phyloP scores from a whole-genome alignment of 1,140 invertebrate genomes.

The Musca vetustissima region DNA sequence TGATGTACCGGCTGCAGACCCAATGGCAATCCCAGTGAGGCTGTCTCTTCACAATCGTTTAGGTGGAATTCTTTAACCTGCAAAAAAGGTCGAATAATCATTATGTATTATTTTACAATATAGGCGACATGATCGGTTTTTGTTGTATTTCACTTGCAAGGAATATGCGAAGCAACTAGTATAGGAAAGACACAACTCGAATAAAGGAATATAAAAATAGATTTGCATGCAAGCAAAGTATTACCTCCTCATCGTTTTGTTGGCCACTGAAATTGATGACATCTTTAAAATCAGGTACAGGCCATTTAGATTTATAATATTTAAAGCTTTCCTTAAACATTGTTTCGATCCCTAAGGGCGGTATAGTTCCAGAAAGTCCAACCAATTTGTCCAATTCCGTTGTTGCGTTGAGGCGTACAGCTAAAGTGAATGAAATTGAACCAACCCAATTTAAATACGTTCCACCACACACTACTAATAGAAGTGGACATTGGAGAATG shows the following conservation, averaged over 20 bases:
- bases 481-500: too few species aligned
- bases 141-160: too few species aligned
- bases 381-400: too few species aligned
- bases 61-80: constrained; percentile 8
- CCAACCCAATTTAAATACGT: too few species aligned
- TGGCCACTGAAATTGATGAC: constrained; percentile 58
- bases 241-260: neutral
- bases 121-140: too few species aligned
- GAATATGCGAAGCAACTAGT: neutral
- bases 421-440: too few species aligned
- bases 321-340: constrained; percentile 63
- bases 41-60: neutral
- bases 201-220: too few species aligned
- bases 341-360: neutral
- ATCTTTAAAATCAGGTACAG: constrained; percentile 56
- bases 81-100: neutral
- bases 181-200: neutral
- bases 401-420: too few species aligned
- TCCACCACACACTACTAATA: too few species aligned
- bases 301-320: constrained; percentile 62
- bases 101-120: neutral
- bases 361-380: too few species aligned
- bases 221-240: too few species aligned
- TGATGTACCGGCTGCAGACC: constrained; percentile 56
- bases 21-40: neutral